A percentile compares a stretch with the other conserved stretches of the same genome.
phyloP scores from a whole-genome alignment of 1,140 invertebrate species.

The Cepaea nemoralis region DNA sequence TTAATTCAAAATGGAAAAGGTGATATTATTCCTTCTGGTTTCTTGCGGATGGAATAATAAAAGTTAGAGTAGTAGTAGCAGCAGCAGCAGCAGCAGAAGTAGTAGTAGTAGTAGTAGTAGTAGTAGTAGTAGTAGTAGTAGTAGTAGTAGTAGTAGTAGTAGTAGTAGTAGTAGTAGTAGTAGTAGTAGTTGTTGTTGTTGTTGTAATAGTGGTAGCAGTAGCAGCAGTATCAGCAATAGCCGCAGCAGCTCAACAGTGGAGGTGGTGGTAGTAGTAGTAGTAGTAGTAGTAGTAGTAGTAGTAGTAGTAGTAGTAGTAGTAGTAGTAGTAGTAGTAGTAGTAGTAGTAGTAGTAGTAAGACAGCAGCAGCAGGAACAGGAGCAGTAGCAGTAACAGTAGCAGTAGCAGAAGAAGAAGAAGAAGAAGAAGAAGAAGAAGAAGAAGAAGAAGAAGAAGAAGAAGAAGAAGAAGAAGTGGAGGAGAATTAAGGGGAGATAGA shows the following conservation, averaged over 20 bases:
- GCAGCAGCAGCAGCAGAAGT: too few relatives aligned
- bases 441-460: not conserved
- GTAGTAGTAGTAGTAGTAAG: not conserved
- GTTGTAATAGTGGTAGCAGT: not conserved
- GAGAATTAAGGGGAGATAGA: not conserved
- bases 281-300: slow-evolving; percentile 44
- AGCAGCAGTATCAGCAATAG: slow-evolving; percentile 44
- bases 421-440: not conserved
- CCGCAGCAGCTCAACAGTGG: not conserved
- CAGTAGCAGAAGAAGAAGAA: not conserved
- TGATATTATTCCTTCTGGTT: too few relatives aligned
- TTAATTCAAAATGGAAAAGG: too few relatives aligned
- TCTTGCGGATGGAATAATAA: too few relatives aligned
- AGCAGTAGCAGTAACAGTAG: too few relatives aligned
- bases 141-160: too few relatives aligned
- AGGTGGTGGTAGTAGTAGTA: not conserved
- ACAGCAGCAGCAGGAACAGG: too few relatives aligned
- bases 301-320: not conserved
- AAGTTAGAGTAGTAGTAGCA: too few relatives aligned
- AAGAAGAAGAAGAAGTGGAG: not conserved
- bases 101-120: too few relatives aligned
- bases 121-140: too few relatives aligned
- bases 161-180: too few relatives aligned
- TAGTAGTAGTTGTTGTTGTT: too few relatives aligned
- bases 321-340: not conserved